phyloP scores from a whole-genome alignment of 2,888 invertebrate species.

The Dasypolia templi region DNA sequence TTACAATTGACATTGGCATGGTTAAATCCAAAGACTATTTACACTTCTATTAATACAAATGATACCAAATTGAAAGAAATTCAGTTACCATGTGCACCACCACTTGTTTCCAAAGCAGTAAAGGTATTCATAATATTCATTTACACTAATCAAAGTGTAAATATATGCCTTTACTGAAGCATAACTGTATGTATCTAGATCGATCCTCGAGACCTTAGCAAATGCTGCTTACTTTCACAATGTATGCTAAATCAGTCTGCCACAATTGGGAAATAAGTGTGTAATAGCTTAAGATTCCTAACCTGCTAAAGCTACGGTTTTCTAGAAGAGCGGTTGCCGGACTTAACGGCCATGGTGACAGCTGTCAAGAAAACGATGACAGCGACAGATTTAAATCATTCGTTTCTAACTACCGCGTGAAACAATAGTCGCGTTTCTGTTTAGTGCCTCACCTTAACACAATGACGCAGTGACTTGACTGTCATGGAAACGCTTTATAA shows the following conservation, averaged over 20 bases:
- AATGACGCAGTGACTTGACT: too few species aligned
- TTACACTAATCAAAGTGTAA: conserved; percentile 39
- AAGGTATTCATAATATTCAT: conserved; percentile 24
- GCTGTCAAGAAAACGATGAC: too few species aligned
- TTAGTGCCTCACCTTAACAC: too few species aligned
- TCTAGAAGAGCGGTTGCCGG: too few species aligned
- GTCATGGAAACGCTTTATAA: too few species aligned
- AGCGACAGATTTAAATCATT: too few species aligned
- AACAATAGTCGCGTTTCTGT: too few species aligned
- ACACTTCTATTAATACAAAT: conserved; percentile 38
- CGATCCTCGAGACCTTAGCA: conserved; percentile 33
- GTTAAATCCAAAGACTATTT: conserved; percentile 37
- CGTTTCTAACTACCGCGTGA: too few species aligned
- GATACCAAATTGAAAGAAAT: conserved; percentile 13
- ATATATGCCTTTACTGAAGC: conserved; percentile 47
- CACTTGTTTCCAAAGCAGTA: conserved; percentile 12
- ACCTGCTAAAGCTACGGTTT: too few species aligned
- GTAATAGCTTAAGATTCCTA: conserved; percentile 6
- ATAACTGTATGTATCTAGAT: conserved; percentile 46
- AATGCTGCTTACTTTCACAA: conserved; percentile 48
- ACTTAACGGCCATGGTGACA: too few species aligned
- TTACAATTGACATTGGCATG: conserved; percentile 50
- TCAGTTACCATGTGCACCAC: conserved; percentile 20
- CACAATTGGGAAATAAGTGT: conserved; percentile 35
- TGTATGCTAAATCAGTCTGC: conserved; percentile 56